Conservation (phyloP, 2,113 vertebrate species). For the Orcinus orca region DNA sequence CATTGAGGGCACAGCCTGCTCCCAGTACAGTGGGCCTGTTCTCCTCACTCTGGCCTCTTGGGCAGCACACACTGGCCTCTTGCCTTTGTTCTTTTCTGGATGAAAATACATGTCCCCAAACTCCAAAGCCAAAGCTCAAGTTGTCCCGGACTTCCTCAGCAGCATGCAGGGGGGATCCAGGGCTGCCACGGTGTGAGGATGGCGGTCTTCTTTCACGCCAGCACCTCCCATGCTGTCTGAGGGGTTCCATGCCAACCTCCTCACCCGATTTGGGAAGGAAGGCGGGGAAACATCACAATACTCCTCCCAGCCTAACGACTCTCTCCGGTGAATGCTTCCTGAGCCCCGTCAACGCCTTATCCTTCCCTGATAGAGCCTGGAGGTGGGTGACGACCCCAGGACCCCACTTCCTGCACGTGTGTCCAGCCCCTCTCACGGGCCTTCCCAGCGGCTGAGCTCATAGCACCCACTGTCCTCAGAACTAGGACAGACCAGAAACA, state of each 20-base stretch:
- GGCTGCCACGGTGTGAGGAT: rapidly evolving
- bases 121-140: neutral
- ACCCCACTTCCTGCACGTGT: rapidly evolving
- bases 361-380: neutral
- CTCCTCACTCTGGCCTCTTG: neutral
- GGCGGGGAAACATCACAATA: neutral
- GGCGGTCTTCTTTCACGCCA: rapidly evolving
- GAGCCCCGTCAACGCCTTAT: neutral
- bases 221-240: neutral
- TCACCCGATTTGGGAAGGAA: neutral
- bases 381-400: rapidly evolving
- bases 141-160: neutral
- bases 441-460: neutral
- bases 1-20: neutral
- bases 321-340: neutral
- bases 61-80: neutral
- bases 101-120: neutral
- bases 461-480: neutral
- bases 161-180: neutral
- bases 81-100: neutral
- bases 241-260: neutral
- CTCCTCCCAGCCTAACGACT: neutral
- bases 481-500: neutral
- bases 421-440: neutral
- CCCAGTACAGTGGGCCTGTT: rapidly evolving